phyloP scores from a whole-genome alignment of 2,888 invertebrate genomes.

The Scaptomyza parva region DNA sequence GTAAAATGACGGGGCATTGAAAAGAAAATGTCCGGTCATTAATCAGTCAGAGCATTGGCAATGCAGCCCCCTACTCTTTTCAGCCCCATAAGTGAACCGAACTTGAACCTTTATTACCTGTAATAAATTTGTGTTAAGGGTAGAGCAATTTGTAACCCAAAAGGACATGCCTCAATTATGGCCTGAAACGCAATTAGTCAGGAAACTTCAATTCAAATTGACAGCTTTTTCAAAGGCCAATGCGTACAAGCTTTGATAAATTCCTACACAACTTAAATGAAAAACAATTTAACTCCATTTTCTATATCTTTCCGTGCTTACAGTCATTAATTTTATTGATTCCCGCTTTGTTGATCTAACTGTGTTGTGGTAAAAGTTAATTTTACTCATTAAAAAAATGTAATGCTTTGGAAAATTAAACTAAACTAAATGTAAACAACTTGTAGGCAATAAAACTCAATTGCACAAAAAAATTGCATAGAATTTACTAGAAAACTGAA shows the following conservation, averaged over 20 bases:
- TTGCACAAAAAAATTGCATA: background rate
- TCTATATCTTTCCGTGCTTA: conserved; percentile 31
- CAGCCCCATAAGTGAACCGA: conserved; percentile 7
- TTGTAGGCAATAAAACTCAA: background rate
- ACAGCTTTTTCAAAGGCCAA: background rate
- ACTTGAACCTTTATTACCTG: background rate
- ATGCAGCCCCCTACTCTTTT: conserved; percentile 20
- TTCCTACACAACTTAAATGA: background rate
- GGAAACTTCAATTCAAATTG: background rate
- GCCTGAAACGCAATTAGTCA: background rate
- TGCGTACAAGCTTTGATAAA: background rate
- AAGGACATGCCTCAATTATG: background rate
- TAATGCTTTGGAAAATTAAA: no score
- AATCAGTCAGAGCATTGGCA: conserved; percentile 25
- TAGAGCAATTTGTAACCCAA: background rate
- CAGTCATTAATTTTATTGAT: conserved; percentile 54
- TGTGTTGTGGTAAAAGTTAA: no score
- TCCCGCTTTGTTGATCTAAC: no score
- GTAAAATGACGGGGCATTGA: conserved; percentile 4
- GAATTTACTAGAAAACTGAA: background rate
- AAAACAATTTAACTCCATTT: conserved; percentile 32
- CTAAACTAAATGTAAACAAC: conserved; percentile 6
- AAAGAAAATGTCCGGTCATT: conserved; percentile 28
- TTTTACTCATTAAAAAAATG: no score
- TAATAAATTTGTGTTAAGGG: background rate